These are phyloP conservation scores for Metellina segmentata DNA, from an alignment of 2,888 invertebrate genomes.

Conservation along the genomic window DNA sequence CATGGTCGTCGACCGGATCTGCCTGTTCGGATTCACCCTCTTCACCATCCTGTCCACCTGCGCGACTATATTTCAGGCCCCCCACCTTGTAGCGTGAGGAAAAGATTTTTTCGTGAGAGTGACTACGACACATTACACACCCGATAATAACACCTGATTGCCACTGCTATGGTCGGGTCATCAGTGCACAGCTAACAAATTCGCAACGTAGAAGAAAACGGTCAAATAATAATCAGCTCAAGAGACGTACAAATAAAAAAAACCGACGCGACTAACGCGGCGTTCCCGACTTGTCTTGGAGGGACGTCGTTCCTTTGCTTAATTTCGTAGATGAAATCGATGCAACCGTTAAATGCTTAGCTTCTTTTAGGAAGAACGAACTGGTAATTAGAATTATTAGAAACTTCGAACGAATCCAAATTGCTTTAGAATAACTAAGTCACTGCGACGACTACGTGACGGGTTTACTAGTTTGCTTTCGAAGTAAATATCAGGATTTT, in stretches of 20 bases:
- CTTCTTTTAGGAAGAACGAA: neutral
- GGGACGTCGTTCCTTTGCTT: neutral
- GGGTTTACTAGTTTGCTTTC: too few relatives aligned
- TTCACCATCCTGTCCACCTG: conserved; percentile 96
- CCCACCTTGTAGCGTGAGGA: conserved; percentile 96
- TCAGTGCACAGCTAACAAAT: neutral
- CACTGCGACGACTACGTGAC: too few relatives aligned
- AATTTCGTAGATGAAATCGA: too few relatives aligned
- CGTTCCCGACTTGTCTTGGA: too few relatives aligned
- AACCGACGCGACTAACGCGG: too few relatives aligned
- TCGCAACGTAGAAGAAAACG: neutral
- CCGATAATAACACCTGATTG: neutral
- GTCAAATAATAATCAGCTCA: neutral
- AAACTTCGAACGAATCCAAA: too few relatives aligned
- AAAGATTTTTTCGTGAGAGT: conserved; percentile 74
- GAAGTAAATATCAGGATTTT: too few relatives aligned
- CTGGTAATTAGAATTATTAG: neutral
- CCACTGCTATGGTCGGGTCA: conserved; percentile 30
- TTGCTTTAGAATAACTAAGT: too few relatives aligned
- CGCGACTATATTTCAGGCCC: conserved; percentile 93
- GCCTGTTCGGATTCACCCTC: conserved; percentile 96
- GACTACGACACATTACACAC: conserved; percentile 47
- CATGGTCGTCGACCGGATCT: conserved; percentile 98
- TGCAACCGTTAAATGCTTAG: neutral
- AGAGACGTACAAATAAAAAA: neutral